Evolutionary conservation across 2,888 invertebrate species (phyloP).

Genomic region (Ischnura elegans): DNA sequence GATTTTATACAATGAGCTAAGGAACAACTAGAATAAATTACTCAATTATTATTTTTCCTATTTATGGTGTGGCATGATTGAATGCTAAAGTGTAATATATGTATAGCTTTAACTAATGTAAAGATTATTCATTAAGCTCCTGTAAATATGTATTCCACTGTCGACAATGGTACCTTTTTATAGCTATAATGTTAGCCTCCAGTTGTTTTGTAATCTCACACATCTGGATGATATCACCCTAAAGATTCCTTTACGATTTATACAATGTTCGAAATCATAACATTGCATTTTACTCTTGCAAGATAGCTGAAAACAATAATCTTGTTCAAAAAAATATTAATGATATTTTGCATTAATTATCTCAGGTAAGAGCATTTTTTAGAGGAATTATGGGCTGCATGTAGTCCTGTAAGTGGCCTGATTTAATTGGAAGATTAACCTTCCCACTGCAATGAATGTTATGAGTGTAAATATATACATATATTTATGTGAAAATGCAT

Average conservation of each 20-base stretch:
- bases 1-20: not conserved
- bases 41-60: not conserved
- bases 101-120: not conserved
- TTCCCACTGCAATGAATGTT: conserved; percentile 1
- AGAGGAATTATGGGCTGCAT: not conserved
- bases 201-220: conserved; percentile 14
- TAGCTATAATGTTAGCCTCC: not conserved
- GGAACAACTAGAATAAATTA: not conserved
- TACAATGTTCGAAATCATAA: not conserved
- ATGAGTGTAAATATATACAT: conserved; percentile 46
- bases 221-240: not conserved
- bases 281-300: not conserved
- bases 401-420: conserved; percentile 13
- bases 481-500: not conserved
- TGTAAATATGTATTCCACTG: not conserved
- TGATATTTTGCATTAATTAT: conserved; percentile 54
- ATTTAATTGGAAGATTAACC: conserved; percentile 4
- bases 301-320: conserved; percentile 33
- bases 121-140: not conserved
- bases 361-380: conserved; percentile 61
- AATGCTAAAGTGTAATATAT: not conserved
- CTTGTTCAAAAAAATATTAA: conserved; percentile 42
- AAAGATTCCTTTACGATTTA: not conserved
- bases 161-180: not conserved
- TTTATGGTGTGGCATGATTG: not conserved